Conservation (phyloP, 2,888 invertebrate genomes). For the Apoderus coryli region DNA sequence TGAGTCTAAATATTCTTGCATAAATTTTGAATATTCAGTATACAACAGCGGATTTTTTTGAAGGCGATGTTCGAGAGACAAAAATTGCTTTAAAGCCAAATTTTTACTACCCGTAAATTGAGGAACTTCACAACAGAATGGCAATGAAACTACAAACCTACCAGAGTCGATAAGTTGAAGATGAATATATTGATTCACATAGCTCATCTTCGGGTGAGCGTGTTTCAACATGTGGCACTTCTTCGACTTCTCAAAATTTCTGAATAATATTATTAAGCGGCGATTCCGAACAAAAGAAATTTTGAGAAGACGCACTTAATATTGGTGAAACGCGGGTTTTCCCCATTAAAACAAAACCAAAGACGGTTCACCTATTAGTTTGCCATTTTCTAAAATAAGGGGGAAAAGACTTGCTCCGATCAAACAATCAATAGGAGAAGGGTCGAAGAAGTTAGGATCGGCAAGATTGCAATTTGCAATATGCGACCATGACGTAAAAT, state of each 20-base stretch:
- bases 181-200: too few relatives aligned
- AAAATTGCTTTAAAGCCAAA: slow-evolving; percentile 2
- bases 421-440: neutral
- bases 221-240: neutral
- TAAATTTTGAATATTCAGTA: slow-evolving; percentile 2
- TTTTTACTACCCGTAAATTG: slow-evolving; percentile 1
- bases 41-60: slow-evolving; percentile 3
- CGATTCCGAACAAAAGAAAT: too few relatives aligned
- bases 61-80: too few relatives aligned
- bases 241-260: too few relatives aligned
- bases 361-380: too few relatives aligned
- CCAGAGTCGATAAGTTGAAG: too few relatives aligned
- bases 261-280: neutral
- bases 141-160: slow-evolving; percentile 3
- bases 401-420: neutral
- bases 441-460: neutral
- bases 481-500: neutral
- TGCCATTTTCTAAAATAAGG: too few relatives aligned
- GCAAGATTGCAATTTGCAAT: neutral
- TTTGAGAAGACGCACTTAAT: too few relatives aligned
- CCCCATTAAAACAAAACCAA: too few relatives aligned
- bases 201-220: neutral
- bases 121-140: neutral
- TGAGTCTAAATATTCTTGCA: neutral
- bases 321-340: too few relatives aligned